Evolutionary conservation across 2,888 invertebrate genomes (phyloP), one percentile per base, ranked within the genome.

Genomic region (Hesperia comma): DNA sequence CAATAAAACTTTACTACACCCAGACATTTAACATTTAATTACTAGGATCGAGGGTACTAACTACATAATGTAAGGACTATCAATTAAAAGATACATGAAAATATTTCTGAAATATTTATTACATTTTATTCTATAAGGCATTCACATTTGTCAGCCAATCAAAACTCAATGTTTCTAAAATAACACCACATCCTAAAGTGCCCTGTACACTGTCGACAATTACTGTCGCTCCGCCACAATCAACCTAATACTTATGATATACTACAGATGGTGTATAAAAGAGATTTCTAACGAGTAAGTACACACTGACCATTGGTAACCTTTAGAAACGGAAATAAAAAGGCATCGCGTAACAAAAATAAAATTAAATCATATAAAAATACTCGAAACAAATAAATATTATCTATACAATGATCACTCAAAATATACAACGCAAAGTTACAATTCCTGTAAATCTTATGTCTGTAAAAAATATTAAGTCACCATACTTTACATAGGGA

Each of bases 91-190:
- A 61, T 15, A 41, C 6, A 5, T 6, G 6, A 6, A 37, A 19
- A 40, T 37, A 37, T 51, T 55, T 56, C 21, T 33, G 63, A 55
- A 55, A 33, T 63, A 57, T 56, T 56, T 56, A 55, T 56, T 56
- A 55, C 37, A 46, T 4, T 56, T 55, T 37, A 33, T 63, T 56
- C 33, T 63, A 56, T 56, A 40, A 49, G 63, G 63, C 37, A 56
- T 56, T 63, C 63, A 37, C 46, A 12, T 63, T 49, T 63, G 63
- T 56, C 63, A 63, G 63, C 63, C 63, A 63, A 56, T 63, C 55
- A 62, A 55, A 55, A 62, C 14, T 54, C 55, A 37, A 43, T 43
- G 32, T 32, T 32, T 55, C 55, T 55, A 62, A 62, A 55, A 55
- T 43, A 62, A 62, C 37, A 37, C 37, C 37, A 37, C 37, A 26